Percentiles rank a stretch among this genome's conserved stretches.
Conservation (phyloP, 92 coral and sea anemone species). For the Parazoanthus atlanticus region DNA sequence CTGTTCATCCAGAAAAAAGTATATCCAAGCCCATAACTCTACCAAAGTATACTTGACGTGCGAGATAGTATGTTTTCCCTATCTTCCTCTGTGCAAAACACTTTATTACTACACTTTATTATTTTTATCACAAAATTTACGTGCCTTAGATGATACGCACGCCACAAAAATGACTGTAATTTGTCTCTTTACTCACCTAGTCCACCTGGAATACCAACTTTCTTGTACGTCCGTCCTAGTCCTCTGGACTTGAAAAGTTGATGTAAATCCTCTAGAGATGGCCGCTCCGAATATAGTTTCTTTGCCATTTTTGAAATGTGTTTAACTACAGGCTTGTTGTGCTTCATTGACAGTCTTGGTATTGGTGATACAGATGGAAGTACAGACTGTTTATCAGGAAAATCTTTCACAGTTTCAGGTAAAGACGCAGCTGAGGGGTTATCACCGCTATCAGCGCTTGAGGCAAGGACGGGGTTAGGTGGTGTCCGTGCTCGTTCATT, state of each 20-base stretch:
- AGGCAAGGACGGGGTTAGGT: not conserved
- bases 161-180: too few species aligned
- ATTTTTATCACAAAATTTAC: too few species aligned
- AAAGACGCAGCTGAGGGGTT: not conserved
- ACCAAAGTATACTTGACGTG: too few species aligned
- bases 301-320: not conserved
- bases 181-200: not conserved
- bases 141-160: too few species aligned
- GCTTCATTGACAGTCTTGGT: not conserved
- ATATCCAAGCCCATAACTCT: too few species aligned
- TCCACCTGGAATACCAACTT: conserved; percentile 43
- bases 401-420: not conserved
- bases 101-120: too few species aligned
- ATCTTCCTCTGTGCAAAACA: not conserved
- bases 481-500: not conserved
- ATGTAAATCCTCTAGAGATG: conserved; percentile 45
- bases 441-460: not conserved
- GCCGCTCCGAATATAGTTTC: conserved; percentile 34
- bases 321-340: not conserved
- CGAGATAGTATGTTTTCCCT: not conserved
- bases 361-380: not conserved
- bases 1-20: too few species aligned
- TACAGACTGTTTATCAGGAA: not conserved
- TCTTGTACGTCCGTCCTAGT: conserved; percentile 24
- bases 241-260: conserved; percentile 45